phyloP scores from a whole-genome alignment of 2,888 invertebrate species.

The Dolichomitus sp. region DNA sequence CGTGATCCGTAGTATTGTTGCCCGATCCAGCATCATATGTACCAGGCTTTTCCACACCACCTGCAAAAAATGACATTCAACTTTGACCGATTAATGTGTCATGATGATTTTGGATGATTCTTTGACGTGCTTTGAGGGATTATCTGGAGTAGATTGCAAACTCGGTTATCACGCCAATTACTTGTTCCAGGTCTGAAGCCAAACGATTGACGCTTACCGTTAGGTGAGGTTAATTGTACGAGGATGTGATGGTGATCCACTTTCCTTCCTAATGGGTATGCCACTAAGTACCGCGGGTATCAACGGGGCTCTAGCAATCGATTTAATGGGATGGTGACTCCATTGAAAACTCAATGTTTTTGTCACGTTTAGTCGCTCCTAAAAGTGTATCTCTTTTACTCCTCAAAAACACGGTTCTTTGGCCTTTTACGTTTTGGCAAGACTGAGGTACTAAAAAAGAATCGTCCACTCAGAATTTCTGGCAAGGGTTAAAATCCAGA shows the following conservation, averaged over 20 bases:
- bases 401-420: not conserved
- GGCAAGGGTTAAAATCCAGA: too few relatives aligned
- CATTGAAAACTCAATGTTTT: not conserved
- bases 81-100: conserved; percentile 25
- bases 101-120: conserved; percentile 33
- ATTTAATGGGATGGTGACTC: not conserved
- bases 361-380: not conserved
- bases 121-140: conserved; percentile 39
- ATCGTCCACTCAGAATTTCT: too few relatives aligned
- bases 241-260: conserved; percentile 4
- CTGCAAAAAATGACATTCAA: conserved; percentile 47
- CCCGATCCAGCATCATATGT: not conserved
- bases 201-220: not conserved
- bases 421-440: not conserved
- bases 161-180: not conserved
- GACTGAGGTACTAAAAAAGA: too few relatives aligned
- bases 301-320: not conserved
- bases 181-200: not conserved
- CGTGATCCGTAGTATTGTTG: conserved; percentile 27
- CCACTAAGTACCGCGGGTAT: not conserved
- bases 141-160: not conserved
- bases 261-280: not conserved
- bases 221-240: conserved; percentile 11
- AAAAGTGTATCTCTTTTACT: not conserved
- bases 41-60: conserved; percentile 47